These are phyloP conservation scores for Ahaetulla prasina DNA, from an alignment of 2,113 vertebrate species.

Conservation along the genomic window DNA sequence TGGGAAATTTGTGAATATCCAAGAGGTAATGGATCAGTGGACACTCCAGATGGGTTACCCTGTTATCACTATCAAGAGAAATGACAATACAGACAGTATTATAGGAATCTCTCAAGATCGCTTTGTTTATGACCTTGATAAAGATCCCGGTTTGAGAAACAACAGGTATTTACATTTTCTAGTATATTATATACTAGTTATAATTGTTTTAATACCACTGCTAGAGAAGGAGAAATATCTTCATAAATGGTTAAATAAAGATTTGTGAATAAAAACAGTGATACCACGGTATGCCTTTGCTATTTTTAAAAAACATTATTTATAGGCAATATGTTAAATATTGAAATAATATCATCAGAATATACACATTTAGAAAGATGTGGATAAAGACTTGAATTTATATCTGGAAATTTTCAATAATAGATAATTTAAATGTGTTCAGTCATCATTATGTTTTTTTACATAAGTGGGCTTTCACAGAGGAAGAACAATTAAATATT, in stretches of 20 bases:
- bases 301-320: not conserved
- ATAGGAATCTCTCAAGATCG: slow-evolving; percentile 86
- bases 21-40: slow-evolving; percentile 96
- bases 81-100: slow-evolving; percentile 76
- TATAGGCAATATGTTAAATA: not conserved
- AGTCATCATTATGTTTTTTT: not conserved
- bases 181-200: not conserved
- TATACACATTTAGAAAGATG: not conserved
- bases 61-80: slow-evolving; percentile 89
- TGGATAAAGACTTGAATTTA: not conserved
- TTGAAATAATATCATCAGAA: not conserved
- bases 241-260: slow-evolving; percentile 14
- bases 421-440: not conserved
- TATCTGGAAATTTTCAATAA: not conserved
- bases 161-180: slow-evolving; percentile 74
- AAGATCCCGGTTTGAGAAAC: slow-evolving; percentile 69
- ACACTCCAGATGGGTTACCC: slow-evolving; percentile 98
- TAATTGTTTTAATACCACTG: slow-evolving; percentile 15
- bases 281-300: not conserved
- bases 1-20: slow-evolving; percentile 90
- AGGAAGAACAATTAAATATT: not conserved
- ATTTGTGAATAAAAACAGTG: not conserved
- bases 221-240: not conserved
- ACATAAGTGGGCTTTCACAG: not conserved
- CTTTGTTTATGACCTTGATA: slow-evolving; percentile 88